Conservation (phyloP, 2,113 vertebrate genomes). For the Alethe castanea region DNA sequence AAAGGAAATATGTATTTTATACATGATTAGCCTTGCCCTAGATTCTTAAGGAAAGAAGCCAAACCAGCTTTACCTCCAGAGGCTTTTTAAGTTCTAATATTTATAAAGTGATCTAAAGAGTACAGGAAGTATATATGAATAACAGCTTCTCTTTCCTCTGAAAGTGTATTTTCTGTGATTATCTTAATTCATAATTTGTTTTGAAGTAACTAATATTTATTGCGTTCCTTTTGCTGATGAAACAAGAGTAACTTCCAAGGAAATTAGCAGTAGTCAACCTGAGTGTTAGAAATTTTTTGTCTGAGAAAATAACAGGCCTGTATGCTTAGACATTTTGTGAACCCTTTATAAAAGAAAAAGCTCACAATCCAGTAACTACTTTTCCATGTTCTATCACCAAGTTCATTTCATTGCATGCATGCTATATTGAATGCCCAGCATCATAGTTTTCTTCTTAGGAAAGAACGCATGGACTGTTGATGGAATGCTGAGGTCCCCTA, state of each 20-base stretch:
- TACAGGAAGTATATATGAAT: fast-evolving
- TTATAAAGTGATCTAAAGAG: neutral
- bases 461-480: neutral
- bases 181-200: neutral
- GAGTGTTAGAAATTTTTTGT: neutral
- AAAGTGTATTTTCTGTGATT: neutral
- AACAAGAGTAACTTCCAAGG: neutral
- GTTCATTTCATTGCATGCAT: neutral
- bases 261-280: neutral
- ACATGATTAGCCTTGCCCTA: neutral
- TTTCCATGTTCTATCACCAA: neutral
- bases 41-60: neutral
- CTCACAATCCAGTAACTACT: neutral
- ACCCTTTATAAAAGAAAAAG: neutral
- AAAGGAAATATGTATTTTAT: neutral
- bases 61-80: neutral
- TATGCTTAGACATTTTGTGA: neutral
- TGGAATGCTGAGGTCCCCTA: neutral
- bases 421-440: neutral
- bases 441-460: neutral
- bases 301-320: neutral
- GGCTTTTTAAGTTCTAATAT: neutral
- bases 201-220: neutral
- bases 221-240: neutral
- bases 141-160: neutral